Evolutionary conservation across 2,888 invertebrate species (phyloP).

Genomic region (Dioctria rufipes): DNA sequence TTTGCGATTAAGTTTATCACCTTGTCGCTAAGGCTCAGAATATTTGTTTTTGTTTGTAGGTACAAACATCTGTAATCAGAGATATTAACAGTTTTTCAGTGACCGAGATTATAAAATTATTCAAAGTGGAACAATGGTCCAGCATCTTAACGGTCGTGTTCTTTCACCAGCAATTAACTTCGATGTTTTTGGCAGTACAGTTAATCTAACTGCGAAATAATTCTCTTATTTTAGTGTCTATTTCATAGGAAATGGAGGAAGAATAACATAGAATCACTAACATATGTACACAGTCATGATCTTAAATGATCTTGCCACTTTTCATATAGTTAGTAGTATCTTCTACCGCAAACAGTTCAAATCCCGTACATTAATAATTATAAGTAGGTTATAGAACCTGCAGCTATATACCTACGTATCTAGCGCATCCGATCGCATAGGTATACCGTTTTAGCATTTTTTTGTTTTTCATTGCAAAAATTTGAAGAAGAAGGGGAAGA

Average conservation of each 20-base stretch:
- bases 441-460: neutral
- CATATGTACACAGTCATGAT: neutral
- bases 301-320: neutral
- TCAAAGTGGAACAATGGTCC: neutral
- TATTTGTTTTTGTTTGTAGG: neutral
- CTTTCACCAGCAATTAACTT: neutral
- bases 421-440: neutral
- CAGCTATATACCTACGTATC: neutral
- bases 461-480: constrained; percentile 21
- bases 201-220: constrained; percentile 30
- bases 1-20: constrained; percentile 22
- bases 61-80: constrained; percentile 11
- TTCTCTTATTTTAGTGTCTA: neutral
- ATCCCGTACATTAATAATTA: neutral
- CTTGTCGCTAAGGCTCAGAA: constrained; percentile 4
- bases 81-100: neutral
- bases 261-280: neutral
- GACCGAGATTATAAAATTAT: neutral
- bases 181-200: constrained; percentile 9
- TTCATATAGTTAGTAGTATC: neutral
- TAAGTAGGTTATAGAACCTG: constrained; percentile 25
- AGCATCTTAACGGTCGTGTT: constrained; percentile 1
- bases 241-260: neutral
- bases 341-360: neutral
- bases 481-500: neutral